phyloP scores from a whole-genome alignment of 2,113 vertebrate genomes.

The Myotis brandtii region DNA sequence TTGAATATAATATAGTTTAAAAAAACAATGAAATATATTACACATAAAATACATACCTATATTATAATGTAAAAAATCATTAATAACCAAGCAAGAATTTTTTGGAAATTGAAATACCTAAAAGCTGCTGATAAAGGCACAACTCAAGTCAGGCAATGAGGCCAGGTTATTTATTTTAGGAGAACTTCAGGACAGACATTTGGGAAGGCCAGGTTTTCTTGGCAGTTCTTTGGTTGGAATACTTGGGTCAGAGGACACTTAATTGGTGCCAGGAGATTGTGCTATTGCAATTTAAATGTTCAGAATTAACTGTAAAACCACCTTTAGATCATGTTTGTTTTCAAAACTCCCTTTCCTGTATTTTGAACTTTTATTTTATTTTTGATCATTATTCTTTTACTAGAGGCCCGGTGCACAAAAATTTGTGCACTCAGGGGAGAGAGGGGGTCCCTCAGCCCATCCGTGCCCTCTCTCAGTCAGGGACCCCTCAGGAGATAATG shows the following conservation, averaged over 20 bases:
- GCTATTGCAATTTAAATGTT: not conserved
- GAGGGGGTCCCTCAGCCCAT: too few species aligned
- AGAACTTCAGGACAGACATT: not conserved
- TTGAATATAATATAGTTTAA: not conserved
- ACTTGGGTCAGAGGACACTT: not conserved
- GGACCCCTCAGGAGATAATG: too few species aligned
- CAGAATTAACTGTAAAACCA: not conserved
- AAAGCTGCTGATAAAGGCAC: not conserved
- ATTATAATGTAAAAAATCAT: not conserved
- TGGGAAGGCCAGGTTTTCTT: not conserved
- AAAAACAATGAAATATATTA: constrained; percentile 6
- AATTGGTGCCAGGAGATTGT: not conserved
- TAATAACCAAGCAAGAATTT: not conserved
- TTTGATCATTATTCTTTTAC: not conserved
- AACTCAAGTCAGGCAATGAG: not conserved
- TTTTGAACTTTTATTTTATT: not conserved
- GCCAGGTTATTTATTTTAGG: not conserved
- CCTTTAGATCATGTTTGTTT: not conserved
- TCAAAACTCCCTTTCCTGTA: not conserved
- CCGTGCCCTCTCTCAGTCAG: too few species aligned
- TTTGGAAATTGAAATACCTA: not conserved
- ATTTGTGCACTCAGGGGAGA: too few species aligned
- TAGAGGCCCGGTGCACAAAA: too few species aligned
- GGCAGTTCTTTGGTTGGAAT: not conserved
- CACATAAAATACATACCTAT: not conserved